phyloP scores from a whole-genome alignment of 2,113 vertebrate genomes.

The Misgurnus mizolepis region DNA sequence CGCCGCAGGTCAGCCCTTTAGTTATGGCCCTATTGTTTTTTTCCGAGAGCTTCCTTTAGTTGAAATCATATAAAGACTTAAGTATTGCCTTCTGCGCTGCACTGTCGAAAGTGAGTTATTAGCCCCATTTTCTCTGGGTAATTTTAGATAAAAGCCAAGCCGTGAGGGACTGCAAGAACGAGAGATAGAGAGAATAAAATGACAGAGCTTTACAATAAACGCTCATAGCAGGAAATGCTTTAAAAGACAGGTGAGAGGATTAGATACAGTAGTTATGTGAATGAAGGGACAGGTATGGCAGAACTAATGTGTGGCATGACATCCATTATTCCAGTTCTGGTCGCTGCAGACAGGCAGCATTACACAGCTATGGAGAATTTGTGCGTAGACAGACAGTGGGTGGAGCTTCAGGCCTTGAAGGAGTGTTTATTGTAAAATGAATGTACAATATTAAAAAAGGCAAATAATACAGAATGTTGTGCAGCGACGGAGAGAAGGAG shows the following conservation, averaged over 20 bases:
- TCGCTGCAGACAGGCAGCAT: neutral
- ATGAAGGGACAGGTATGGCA: slow-evolving; percentile 9
- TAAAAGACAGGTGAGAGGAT: slow-evolving; percentile 28
- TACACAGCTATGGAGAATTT: neutral
- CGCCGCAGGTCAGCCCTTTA: slow-evolving; percentile 42
- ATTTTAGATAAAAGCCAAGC: slow-evolving; percentile 60
- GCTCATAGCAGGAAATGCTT: slow-evolving; percentile 38
- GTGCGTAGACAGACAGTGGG: too few species aligned
- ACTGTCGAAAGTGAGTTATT: slow-evolving; percentile 70
- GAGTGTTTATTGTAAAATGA: too few species aligned
- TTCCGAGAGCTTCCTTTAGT: slow-evolving; percentile 56
- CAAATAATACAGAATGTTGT: too few species aligned
- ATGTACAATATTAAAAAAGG: too few species aligned
- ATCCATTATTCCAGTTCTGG: slow-evolving; percentile 24
- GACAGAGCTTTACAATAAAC: slow-evolving; percentile 46
- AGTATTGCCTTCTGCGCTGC: slow-evolving; percentile 62
- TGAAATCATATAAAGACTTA: slow-evolving; percentile 64
- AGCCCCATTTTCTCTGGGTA: slow-evolving; percentile 65
- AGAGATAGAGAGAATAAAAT: slow-evolving; percentile 48
- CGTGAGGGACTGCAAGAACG: slow-evolving; percentile 26
- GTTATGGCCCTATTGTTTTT: slow-evolving; percentile 59
- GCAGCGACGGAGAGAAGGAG: too few species aligned
- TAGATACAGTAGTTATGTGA: slow-evolving; percentile 28
- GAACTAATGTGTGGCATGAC: slow-evolving; percentile 22
- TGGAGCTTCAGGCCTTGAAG: too few species aligned